Percentiles rank a stretch among this genome's conserved stretches.
Evolutionary conservation across 2,113 vertebrate species (phyloP).

Genomic region (Cygnus buccinator): DNA sequence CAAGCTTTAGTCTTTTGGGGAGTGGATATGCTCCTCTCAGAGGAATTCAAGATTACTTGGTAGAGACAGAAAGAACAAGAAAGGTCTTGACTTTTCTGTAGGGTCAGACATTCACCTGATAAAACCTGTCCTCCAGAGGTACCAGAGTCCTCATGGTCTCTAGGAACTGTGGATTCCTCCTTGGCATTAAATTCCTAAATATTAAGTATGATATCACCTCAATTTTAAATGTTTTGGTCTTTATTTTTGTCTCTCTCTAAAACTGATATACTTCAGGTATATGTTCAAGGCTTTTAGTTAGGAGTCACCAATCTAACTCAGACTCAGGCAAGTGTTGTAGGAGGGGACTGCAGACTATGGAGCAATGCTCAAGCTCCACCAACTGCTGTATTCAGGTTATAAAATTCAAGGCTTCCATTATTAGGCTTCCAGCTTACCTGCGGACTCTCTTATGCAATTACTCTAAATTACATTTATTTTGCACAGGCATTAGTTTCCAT

Average conservation of each 20-base stretch:
- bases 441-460: background rate
- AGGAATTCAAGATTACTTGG: background rate
- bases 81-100: background rate
- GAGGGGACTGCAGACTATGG: background rate
- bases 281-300: background rate
- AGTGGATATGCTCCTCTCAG: background rate
- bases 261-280: background rate
- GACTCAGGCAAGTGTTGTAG: background rate
- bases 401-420: background rate
- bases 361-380: background rate
- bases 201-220: background rate
- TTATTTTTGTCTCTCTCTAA: background rate
- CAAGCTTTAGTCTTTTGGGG: background rate
- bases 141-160: background rate
- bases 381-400: background rate
- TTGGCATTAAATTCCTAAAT: background rate
- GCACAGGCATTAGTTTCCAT: background rate
- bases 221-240: background rate
- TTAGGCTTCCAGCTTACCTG: background rate
- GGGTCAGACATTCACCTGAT: background rate
- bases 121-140: background rate
- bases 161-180: background rate
- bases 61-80: background rate
- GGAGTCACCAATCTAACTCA: background rate
- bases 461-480: conserved; percentile 20